Evolutionary conservation across 1,140 invertebrate species (phyloP), one percentile per base, ranked within the genome.

Genomic region (Trichoplusia ni): DNA sequence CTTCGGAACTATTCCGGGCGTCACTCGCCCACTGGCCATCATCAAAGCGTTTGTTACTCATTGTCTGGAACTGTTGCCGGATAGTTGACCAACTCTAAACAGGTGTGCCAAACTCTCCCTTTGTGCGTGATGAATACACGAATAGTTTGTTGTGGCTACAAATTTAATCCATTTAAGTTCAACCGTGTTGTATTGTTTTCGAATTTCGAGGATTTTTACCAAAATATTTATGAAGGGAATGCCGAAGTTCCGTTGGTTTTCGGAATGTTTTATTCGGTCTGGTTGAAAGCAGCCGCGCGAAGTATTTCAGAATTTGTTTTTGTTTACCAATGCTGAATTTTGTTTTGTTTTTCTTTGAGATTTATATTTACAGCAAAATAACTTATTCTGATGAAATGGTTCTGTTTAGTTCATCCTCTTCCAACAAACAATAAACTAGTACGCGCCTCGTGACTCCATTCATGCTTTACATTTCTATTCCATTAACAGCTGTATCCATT

Each of bases 1-100:
- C 37, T 42, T 7, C 23, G 27, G 29, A 58, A 58, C 54, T 58
- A 58, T 58, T 58, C 25, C 23, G 19, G 11, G 13, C 54, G 19
- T 31, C 21, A 16, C 11, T 11, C n/a, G n/a, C n/a, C n/a, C n/a
- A 11, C 38, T 19, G 38, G 13, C 38, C n/a, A 31, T 42, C 54
- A 29, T 47, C 25, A 47, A 47, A 47, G 44, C 16, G 54, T 42
- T 19, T 23, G 16, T 54, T 54, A 21, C 11, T 54, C 25, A 58
- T 44, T 58, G 54, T 42, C 38, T 27, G 23, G 23, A 27, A 25
- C 18, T 21, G 54, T 56, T 23, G 35, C 19, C 35, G 16, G 23
- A 54, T 54, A 42, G 54, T 58, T 44, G 11, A 8, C n/a, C 18
- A 25, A 49, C 25, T 31, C 25, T 13, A 38, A 25, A 58, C 54